These are phyloP conservation scores for Sympetrum striolatum DNA, from an alignment of 2,888 invertebrate species.

Conservation along the genomic window DNA sequence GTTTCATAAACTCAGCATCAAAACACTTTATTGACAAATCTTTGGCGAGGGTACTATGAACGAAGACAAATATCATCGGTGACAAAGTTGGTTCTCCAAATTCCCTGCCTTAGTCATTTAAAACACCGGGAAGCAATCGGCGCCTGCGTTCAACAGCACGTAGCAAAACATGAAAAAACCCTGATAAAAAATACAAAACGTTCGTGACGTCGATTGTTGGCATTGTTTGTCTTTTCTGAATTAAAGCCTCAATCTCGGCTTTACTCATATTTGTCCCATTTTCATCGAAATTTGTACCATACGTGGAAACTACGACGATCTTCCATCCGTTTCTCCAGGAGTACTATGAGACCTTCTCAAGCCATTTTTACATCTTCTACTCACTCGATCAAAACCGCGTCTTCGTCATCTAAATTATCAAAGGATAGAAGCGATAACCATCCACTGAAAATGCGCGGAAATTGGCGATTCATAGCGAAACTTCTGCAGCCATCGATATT, in stretches of 20 bases:
- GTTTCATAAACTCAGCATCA: not conserved
- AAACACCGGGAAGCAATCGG: not conserved
- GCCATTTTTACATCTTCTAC: not conserved
- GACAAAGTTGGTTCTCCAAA: not conserved
- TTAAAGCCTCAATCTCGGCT: not conserved
- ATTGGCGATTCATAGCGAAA: not conserved
- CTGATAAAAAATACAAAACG: not conserved
- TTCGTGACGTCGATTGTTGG: not conserved
- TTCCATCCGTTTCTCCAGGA: not conserved
- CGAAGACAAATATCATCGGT: not conserved
- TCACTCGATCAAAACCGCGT: not conserved
- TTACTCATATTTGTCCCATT: not conserved
- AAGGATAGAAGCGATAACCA: too few species aligned
- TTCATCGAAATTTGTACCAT: not conserved
- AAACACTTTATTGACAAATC: constrained; percentile 1
- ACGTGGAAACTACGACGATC: not conserved
- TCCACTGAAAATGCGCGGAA: too few species aligned
- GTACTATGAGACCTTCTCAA: not conserved
- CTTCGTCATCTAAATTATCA: not conserved
- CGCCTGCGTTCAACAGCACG: not conserved
- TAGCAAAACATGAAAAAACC: not conserved
- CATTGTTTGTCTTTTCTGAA: not conserved
- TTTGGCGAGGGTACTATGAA: not conserved
- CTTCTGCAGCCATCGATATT: not conserved
- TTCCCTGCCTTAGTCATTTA: not conserved